Evolutionary conservation across 2,113 vertebrate genomes (phyloP), one percentile per base, ranked within the genome.

Genomic region (Pteronura brasiliensis): DNA sequence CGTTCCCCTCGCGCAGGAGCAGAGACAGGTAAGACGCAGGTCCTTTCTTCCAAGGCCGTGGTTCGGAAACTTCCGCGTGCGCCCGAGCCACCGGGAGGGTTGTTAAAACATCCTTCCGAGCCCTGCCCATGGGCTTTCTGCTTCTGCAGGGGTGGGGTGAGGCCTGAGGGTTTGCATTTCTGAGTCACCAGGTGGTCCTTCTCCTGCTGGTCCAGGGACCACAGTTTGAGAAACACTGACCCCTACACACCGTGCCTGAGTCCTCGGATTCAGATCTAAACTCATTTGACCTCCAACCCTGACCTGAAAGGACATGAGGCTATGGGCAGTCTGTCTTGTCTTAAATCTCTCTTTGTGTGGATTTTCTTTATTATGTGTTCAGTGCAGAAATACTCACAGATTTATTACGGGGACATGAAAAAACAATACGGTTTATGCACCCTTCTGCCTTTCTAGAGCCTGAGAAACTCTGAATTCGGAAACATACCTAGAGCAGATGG

Each of bases 1-100:
- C 99, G 55, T 99, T 99, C 98, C 99, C 99, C 7, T 99, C 99
- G 77, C 99, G 99, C 95, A 99, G 99, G 98, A 99, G 99, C 99
- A 99, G 99, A 99, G 99, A 99, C 99, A 99, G 99, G 99, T 99
- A 99, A 99, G 99, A 97, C 76, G 39, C 47, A 20, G 94, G 47
- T 13, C 27, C 4, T 59, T 27, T 39, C 27, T 49, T 18, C 6
- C 6, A 7, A 74, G 61, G 13, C 11, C 7, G 29, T 4, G 27
- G 21, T 44, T 34, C 72, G 55, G 81, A 63, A 83, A n/a, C 20
- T 12, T 55, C 3, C 34, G 14, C 7, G 4, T 5, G 23, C 18
- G 18, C n/a, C 34, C 12, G 49, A 47, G 10, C 69, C 55, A 39
- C 59, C 21, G 1, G 13, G 39, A 77, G 59, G 14, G 23, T 49